Conservation (phyloP, 2,888 invertebrate genomes). For the Andrena bicolor region DNA sequence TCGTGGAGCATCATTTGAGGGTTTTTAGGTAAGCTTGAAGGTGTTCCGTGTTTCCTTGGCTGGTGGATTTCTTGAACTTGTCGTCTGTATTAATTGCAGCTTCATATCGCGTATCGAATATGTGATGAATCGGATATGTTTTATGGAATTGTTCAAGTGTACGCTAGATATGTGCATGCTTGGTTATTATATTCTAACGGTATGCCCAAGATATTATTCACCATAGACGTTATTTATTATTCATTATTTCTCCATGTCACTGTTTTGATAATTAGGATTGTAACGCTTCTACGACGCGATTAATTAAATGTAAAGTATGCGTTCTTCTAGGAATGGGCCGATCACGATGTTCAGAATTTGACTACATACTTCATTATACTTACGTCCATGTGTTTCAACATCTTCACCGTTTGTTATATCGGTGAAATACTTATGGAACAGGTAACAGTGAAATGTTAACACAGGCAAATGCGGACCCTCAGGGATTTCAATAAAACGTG, state of each 20-base stretch:
- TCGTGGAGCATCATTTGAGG: slow-evolving; percentile 67
- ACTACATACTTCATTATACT: slow-evolving; percentile 53
- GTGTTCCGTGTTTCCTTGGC: neutral
- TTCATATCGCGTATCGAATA: slow-evolving; percentile 74
- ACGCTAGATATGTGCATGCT: slow-evolving; percentile 70
- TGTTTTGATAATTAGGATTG: no score
- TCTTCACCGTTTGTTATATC: slow-evolving; percentile 68
- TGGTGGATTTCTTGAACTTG: neutral
- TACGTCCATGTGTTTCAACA: slow-evolving; percentile 58
- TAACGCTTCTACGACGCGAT: no score
- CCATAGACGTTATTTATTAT: no score
- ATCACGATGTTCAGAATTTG: slow-evolving; percentile 34
- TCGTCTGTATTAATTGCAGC: slow-evolving; percentile 33
- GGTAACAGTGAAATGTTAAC: slow-evolving; percentile 49
- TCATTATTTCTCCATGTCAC: no score
- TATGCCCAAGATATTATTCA: slow-evolving; percentile 34
- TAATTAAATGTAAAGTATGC: neutral
- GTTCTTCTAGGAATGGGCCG: slow-evolving; percentile 58
- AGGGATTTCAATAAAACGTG: no score
- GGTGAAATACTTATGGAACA: slow-evolving; percentile 66
- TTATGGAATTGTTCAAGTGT: slow-evolving; percentile 79
- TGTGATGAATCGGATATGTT: slow-evolving; percentile 74
- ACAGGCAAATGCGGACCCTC: neutral
- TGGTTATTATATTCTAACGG: slow-evolving; percentile 60
- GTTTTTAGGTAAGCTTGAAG: slow-evolving; percentile 45